These are phyloP conservation scores for Phrynocephalus guinanensis DNA, from an alignment of 2,797 vertebrate species.

Conservation along the genomic window DNA sequence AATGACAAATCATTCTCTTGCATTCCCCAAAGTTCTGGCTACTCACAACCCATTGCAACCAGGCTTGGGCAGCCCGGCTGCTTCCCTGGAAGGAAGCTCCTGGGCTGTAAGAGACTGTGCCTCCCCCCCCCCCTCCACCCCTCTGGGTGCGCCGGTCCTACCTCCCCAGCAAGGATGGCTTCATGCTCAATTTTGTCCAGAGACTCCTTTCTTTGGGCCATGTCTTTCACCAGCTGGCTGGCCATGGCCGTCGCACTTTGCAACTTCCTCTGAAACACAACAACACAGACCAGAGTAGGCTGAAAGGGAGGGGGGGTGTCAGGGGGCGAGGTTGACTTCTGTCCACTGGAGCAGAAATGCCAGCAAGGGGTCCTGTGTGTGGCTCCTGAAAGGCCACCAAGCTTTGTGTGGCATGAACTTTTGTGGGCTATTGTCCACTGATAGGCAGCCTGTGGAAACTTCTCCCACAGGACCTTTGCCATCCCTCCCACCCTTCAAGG, in stretches of 20 bases:
- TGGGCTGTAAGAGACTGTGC: too few relatives aligned
- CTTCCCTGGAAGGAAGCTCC: too few relatives aligned
- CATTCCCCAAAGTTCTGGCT: not conserved
- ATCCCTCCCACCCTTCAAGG: too few relatives aligned
- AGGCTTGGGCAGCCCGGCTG: not conserved
- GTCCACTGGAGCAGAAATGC: not conserved
- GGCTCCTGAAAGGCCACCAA: not conserved
- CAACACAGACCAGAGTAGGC: not conserved
- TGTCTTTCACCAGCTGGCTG: conserved; percentile 70
- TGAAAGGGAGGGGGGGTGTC: too few relatives aligned
- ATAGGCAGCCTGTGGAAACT: too few relatives aligned
- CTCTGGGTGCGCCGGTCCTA: conserved; percentile 51
- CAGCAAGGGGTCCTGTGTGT: too few relatives aligned
- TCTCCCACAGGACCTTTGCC: too few relatives aligned
- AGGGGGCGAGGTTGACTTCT: too few relatives aligned
- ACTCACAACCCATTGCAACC: not conserved
- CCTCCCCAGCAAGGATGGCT: conserved; percentile 75
- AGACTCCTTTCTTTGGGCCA: conserved; percentile 70
- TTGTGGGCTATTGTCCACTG: too few relatives aligned
- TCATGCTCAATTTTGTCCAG: conserved; percentile 78
- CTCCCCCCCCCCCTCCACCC: too few relatives aligned
- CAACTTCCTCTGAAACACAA: conserved; percentile 78
- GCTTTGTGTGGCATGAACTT: too few relatives aligned
- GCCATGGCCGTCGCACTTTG: conserved; percentile 64
- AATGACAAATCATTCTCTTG: too few relatives aligned